These are phyloP conservation scores for Choristoneura fumiferana DNA, from an alignment of 1,140 invertebrate species.

Conservation along the genomic window DNA sequence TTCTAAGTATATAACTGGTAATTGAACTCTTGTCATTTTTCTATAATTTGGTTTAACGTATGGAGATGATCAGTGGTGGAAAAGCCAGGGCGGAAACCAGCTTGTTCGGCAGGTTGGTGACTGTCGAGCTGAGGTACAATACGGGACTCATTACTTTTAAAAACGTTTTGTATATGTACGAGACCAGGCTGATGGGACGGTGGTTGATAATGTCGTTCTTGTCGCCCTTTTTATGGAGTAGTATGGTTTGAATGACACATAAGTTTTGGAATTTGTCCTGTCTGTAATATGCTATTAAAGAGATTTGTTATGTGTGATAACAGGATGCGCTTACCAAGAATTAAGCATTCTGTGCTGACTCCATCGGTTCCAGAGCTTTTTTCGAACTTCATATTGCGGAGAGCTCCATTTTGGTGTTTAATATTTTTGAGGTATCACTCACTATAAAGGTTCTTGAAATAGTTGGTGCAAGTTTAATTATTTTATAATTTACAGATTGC, in stretches of 20 bases:
- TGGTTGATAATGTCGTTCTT: background rate
- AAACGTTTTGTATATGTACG: background rate
- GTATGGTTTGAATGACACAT: background rate
- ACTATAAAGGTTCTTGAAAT: background rate
- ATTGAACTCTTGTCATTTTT: background rate
- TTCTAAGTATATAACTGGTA: background rate
- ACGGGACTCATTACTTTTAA: background rate
- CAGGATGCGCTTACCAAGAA: no score
- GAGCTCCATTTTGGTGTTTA: background rate
- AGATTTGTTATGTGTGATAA: background rate
- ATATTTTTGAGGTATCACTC: background rate
- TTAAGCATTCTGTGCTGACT: background rate
- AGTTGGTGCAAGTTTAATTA: background rate
- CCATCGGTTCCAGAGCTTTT: background rate
- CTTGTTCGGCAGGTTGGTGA: background rate
- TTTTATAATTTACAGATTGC: no score
- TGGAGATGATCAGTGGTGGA: background rate
- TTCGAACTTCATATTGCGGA: background rate
- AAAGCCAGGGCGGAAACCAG: conserved; percentile 5
- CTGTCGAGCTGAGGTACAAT: background rate
- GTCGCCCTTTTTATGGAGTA: conserved; percentile 7
- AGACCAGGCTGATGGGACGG: background rate
- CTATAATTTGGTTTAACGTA: background rate
- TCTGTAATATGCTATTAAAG: background rate
- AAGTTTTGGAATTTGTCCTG: background rate